These are phyloP conservation scores for Clanis bilineata DNA, from an alignment of 2,888 invertebrate species.

Conservation along the genomic window DNA sequence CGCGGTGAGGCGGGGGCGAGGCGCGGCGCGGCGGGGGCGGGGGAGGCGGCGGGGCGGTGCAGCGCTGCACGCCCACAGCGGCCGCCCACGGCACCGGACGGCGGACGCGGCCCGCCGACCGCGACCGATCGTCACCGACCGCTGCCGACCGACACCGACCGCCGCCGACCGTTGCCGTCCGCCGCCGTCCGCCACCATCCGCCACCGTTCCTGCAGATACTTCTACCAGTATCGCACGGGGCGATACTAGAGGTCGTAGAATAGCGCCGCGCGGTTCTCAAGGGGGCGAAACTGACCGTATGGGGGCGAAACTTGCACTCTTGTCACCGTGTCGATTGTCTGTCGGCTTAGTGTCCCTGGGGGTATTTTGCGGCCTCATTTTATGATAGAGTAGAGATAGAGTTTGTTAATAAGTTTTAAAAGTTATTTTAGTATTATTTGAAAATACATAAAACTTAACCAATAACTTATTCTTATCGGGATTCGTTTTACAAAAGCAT, in stretches of 20 bases:
- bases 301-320: not conserved
- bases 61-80: slow-evolving; percentile 77
- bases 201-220: too few relatives aligned
- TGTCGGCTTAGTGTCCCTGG: not conserved
- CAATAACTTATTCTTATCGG: too few relatives aligned
- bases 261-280: not conserved
- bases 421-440: not conserved
- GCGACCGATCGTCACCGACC: slow-evolving; percentile 36
- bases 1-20: slow-evolving; percentile 52
- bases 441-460: not conserved
- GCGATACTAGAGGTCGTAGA: too few relatives aligned
- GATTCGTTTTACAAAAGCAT: too few relatives aligned
- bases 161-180: slow-evolving; percentile 25
- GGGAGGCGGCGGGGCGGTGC: slow-evolving; percentile 62
- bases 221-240: not conserved
- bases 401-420: not conserved
- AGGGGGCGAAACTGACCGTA: not conserved
- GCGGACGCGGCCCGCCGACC: slow-evolving; percentile 35
- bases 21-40: slow-evolving; percentile 43
- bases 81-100: slow-evolving; percentile 57
- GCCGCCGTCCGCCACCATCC: not conserved
- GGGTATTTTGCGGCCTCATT: not conserved
- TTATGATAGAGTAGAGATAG: not conserved
- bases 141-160: slow-evolving; percentile 36
- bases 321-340: not conserved